A percentile compares a stretch with the other conserved stretches of the same genome.
Evolutionary conservation across 2,113 vertebrate genomes (phyloP).

Genomic region (Pachyramphus minor): DNA sequence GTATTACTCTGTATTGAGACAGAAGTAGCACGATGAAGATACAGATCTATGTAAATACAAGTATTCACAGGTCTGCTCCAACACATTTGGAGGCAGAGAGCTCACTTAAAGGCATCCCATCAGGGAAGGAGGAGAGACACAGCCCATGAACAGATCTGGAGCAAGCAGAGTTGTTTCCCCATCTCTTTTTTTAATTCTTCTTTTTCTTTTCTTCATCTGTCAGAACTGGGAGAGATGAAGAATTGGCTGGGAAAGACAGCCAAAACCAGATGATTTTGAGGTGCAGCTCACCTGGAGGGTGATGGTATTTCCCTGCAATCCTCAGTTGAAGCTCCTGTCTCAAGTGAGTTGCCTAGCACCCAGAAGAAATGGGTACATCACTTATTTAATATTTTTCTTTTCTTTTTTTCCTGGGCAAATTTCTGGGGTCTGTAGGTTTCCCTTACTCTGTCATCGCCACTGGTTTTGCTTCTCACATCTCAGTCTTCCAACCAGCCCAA

Average conservation of each 20-base stretch:
- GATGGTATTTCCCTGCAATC: background rate
- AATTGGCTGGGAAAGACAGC: background rate
- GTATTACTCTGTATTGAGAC: too few species aligned
- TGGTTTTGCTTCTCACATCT: background rate
- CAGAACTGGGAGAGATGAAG: rapidly evolving
- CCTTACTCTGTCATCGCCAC: background rate
- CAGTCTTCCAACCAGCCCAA: background rate
- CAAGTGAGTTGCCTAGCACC: background rate
- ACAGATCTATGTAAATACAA: background rate
- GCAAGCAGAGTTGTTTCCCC: background rate
- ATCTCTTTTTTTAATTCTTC: background rate
- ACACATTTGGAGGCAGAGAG: background rate
- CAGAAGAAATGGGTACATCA: background rate
- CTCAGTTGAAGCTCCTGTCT: background rate
- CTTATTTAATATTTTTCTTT: background rate
- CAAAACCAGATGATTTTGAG: background rate
- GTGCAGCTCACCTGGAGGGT: background rate
- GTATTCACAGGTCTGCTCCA: background rate
- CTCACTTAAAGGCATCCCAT: background rate
- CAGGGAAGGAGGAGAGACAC: background rate
- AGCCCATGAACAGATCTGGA: background rate
- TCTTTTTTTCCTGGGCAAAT: background rate
- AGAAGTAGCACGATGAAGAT: background rate
- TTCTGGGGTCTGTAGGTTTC: background rate
- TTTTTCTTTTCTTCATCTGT: background rate